Evolutionary conservation across 2,113 vertebrate species (phyloP), one percentile per base, ranked within the genome.

Genomic region (Petromus typicus): DNA sequence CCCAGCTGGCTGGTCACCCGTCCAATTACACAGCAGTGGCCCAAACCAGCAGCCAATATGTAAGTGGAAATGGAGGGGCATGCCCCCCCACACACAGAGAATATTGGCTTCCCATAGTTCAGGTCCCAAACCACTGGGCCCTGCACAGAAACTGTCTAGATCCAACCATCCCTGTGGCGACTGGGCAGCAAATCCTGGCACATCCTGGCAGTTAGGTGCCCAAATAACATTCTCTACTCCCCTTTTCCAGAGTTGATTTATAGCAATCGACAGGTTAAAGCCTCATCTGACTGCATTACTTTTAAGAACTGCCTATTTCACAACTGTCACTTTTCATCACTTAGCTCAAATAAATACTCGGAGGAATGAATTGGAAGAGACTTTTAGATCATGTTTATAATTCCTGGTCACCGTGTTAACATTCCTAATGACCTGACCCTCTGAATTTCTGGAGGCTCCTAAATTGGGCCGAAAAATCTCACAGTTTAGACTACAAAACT

Each of bases 271-370:
- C 98, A 98, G 98, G 98, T 98, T 98, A 98, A 98, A 98, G 97
- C 98, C 97, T 98, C 98, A 98, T 98, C 98, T 98, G 98, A 98
- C 98, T 98, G 98, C 98, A 98, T 99, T 98, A 98, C 98, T 98
- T 98, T 98, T 98, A 98, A 98, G 98, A 98, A 98, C 98, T 98
- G 98, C 98, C 98, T 98, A 97, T 98, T 98, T 98, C 98, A 95
- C 95, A 98, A 98, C 98, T 98, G 98, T 98, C 98, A 98, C 98
- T 98, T 99, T 98, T 98, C 98, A 98, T 99, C 98, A 98, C 98
- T 97, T 95, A 96, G 95, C 98, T 93, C 94, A 96, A 98, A 98
- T 98, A 98, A 98, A 98, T 93, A 96, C 97, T 96, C 79, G 93
- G 94, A 98, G 98, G 98, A 98, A 98, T 98, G 98, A 98, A 98